Conservation (phyloP, 2,113 vertebrate species). For the Grallaria varia region DNA sequence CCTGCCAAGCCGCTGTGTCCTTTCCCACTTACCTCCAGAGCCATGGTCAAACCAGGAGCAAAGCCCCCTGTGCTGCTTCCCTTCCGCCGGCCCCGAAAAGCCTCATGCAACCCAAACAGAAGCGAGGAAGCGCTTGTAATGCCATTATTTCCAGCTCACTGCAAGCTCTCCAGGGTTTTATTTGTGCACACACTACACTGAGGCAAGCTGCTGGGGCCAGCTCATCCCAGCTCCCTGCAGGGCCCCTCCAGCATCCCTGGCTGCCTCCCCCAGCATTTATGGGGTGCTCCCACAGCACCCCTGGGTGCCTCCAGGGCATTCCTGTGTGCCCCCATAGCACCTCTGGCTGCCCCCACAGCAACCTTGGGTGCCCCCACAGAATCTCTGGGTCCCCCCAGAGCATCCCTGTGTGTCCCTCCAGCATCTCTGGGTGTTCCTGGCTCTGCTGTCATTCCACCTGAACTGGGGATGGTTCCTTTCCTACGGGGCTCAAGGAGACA, state of each 20-base stretch:
- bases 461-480: background rate
- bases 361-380: accelerated
- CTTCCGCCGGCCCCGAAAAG: background rate
- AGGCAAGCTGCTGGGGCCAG: background rate
- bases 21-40: background rate
- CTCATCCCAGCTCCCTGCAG: background rate
- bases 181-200: background rate
- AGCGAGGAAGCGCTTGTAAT: background rate
- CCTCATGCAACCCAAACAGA: background rate
- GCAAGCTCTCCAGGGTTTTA: background rate
- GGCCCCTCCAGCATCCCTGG: accelerated
- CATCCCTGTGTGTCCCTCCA: background rate
- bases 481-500: background rate
- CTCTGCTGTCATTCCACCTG: background rate
- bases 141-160: slow-evolving; percentile 36
- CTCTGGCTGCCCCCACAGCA: too few species aligned
- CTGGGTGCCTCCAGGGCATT: background rate
- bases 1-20: background rate
- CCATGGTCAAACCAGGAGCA: background rate
- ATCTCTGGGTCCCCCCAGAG: background rate
- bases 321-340: background rate
- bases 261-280: too few species aligned
- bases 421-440: background rate
- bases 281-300: accelerated
- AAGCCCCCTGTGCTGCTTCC: background rate